Evolutionary conservation across 1,140 invertebrate genomes (phyloP), one percentile per base, ranked within the genome.

Genomic region (Andricus grossulariae): DNA sequence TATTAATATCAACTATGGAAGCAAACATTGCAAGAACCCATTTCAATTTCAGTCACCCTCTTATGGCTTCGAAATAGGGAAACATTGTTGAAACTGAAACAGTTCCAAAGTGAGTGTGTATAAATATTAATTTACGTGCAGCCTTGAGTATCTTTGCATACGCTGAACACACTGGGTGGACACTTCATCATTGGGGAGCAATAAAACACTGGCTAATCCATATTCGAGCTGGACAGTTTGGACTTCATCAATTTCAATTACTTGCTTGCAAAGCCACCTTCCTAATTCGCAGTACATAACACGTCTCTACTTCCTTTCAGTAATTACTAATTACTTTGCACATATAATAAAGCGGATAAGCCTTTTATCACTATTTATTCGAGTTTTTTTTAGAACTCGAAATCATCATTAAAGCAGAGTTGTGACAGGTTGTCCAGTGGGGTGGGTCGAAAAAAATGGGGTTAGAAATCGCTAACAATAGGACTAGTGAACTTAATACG

Each of bases 241-340:
- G 25, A 66, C 60, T 66, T 39, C 60, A 66, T 66, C 60, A 66
- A 66, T 66, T 66, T 66, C 60, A 66, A 66, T 66, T 66, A 66
- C 21, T 16, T 66, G 25, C 60, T 66, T 66, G 60, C 60, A 66
- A 25, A 39, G 60, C 60, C 25, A 66, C 25, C 60, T 32, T 66
- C 60, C 25, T 45, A 66, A 66, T 66, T 66, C 25, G 39, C n/a
- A n/a, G 25, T 66, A 66, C 60, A 66, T 66, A 16, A 66, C 60
- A 8, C 21, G 25, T 32, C 60, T 66, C 60, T 66, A 15, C 32
- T 66, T 66, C 32, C 60, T 45, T 66, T 45, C 7, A 45, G 39
- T 66, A 66, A 66, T 66, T 32, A 39, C 60, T 66, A 66, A 66
- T n/a, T 66, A 66, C 60, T 66, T 66, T 10, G 25, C 16, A 54